phyloP scores from a whole-genome alignment of 2,888 invertebrate species.

The Eupeodes luniger region DNA sequence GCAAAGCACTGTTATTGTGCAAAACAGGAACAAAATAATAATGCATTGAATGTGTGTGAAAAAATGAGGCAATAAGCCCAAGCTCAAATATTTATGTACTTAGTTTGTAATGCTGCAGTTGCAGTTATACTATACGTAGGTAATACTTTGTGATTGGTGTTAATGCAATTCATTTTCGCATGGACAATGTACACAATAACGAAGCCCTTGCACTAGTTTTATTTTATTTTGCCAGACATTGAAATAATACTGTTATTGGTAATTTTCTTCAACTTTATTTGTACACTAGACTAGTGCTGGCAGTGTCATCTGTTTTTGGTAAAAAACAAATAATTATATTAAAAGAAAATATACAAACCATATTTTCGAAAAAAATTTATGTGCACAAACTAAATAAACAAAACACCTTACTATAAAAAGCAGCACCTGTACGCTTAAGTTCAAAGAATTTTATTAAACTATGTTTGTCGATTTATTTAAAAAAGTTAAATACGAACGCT shows the following conservation, averaged over 20 bases:
- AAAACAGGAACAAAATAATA: conserved; percentile 67
- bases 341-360: not conserved
- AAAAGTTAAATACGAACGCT: too few species aligned
- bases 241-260: not conserved
- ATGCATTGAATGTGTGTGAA: conserved; percentile 31
- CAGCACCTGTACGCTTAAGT: not conserved
- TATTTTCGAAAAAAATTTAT: not conserved
- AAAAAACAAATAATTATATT: not conserved
- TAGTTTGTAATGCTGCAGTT: conserved; percentile 4
- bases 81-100: conserved; percentile 10
- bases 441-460: too few species aligned
- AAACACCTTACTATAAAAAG: not conserved
- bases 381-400: not conserved
- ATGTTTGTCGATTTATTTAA: too few species aligned
- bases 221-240: conserved; percentile 9
- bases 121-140: not conserved
- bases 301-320: not conserved
- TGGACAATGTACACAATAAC: not conserved
- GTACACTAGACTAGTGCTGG: not conserved
- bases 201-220: conserved; percentile 65
- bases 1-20: conserved; percentile 41
- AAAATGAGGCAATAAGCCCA: conserved; percentile 46
- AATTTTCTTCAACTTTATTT: not conserved
- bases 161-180: conserved; percentile 40
- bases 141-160: conserved; percentile 27